Conservation (phyloP, 23 tunicate species). For the Halocynthia roretzi region DNA sequence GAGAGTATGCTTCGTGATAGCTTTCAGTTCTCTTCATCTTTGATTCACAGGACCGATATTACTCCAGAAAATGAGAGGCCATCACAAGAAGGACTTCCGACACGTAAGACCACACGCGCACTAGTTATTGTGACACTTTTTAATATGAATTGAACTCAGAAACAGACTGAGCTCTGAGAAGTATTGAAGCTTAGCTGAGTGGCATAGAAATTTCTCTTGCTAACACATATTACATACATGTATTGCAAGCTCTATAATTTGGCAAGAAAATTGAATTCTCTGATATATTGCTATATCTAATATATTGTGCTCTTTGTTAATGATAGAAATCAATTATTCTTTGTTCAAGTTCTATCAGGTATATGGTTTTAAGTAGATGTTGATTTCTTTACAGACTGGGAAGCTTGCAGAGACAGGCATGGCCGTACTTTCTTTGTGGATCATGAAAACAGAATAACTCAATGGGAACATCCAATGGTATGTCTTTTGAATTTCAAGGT, state of each 20-base stretch:
- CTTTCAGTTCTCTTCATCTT: background rate
- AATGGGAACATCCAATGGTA: slow-evolving; percentile 70
- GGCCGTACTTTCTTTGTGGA: slow-evolving; percentile 76
- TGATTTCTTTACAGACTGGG: slow-evolving; percentile 51
- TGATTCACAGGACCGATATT: slow-evolving; percentile 6
- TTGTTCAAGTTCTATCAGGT: no score
- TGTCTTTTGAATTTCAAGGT: background rate
- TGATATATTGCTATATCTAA: background rate
- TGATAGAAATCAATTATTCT: background rate
- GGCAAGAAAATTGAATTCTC: background rate
- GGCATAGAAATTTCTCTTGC: no score
- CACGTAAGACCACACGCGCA: slow-evolving; percentile 23
- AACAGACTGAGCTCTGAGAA: no score
- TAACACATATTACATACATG: no score
- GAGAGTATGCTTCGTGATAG: background rate
- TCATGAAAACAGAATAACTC: slow-evolving; percentile 59
- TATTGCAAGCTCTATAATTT: background rate
- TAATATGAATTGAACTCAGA: background rate
- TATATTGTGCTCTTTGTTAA: background rate
- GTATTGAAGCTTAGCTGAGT: no score
- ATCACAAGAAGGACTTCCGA: slow-evolving; percentile 80
- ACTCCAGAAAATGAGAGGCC: slow-evolving; percentile 32
- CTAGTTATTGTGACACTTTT: background rate
- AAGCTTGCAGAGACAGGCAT: slow-evolving; percentile 80
- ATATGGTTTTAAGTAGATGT: no score